Percentiles rank a stretch among this genome's conserved stretches.
Conservation (phyloP, 2,888 invertebrate genomes). For the Mamestra brassicae region DNA sequence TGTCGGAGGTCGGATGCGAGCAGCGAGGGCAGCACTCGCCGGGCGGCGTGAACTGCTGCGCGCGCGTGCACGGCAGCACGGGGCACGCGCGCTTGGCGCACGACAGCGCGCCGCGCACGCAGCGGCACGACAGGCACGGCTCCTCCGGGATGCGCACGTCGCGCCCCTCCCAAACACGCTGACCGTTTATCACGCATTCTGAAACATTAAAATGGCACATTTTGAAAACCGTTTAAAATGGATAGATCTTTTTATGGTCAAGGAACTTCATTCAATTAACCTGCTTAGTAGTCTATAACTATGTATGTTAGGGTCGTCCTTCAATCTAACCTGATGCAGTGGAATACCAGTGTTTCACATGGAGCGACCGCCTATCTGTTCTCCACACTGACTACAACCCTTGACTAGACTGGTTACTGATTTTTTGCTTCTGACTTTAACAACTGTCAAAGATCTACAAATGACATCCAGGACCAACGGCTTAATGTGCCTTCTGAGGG, state of each 20-base stretch:
- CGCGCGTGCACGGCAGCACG: slow-evolving; percentile 95
- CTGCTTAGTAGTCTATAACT: neutral
- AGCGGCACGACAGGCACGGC: slow-evolving; percentile 96
- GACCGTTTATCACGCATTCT: slow-evolving; percentile 96
- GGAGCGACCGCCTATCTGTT: neutral
- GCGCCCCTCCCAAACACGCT: slow-evolving; percentile 94
- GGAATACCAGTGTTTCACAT: neutral
- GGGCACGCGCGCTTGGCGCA: slow-evolving; percentile 97
- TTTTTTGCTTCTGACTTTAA: neutral
- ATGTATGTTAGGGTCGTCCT: too few species aligned
- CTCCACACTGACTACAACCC: neutral
- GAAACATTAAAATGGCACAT: slow-evolving; percentile 64
- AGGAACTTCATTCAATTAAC: neutral
- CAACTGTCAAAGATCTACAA: too few species aligned
- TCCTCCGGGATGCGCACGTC: slow-evolving; percentile 96
- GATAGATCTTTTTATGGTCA: neutral
- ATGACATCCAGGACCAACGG: neutral
- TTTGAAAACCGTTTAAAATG: neutral
- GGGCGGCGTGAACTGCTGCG: slow-evolving; percentile 92
- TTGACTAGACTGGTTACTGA: neutral
- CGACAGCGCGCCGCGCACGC: slow-evolving; percentile 93
- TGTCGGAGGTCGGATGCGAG: slow-evolving; percentile 87
- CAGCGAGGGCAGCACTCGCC: slow-evolving; percentile 95
- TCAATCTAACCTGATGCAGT: too few species aligned
- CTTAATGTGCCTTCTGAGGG: too few species aligned